Evolutionary conservation across 2,113 vertebrate genomes (phyloP).

Genomic region (Sander lucioperca): DNA sequence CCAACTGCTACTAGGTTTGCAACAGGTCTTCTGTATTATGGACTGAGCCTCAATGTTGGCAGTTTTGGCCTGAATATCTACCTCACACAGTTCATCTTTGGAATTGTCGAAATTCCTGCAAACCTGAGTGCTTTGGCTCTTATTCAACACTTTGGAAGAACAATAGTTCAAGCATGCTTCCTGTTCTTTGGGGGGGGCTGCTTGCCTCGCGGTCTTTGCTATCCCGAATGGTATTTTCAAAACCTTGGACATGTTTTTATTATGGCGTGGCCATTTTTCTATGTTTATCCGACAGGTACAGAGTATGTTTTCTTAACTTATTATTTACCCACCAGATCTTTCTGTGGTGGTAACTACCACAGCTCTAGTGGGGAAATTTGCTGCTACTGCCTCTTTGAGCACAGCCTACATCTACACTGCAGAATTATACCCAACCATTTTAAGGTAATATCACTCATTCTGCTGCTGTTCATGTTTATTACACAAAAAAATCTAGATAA

Average conservation of each 20-base stretch:
- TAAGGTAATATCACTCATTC: slow-evolving; percentile 81
- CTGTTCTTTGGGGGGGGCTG: slow-evolving; percentile 84
- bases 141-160: slow-evolving; percentile 86
- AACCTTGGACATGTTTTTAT: not conserved
- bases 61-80: slow-evolving; percentile 93
- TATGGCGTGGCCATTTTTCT: not conserved
- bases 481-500: not conserved
- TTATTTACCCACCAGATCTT: slow-evolving; percentile 47
- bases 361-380: slow-evolving; percentile 65
- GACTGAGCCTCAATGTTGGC: slow-evolving; percentile 89
- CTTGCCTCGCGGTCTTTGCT: slow-evolving; percentile 84
- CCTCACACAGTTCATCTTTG: slow-evolving; percentile 92
- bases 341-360: slow-evolving; percentile 53
- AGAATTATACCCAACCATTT: slow-evolving; percentile 89
- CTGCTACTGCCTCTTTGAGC: slow-evolving; percentile 53
- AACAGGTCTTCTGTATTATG: slow-evolving; percentile 89
- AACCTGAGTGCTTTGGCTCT: slow-evolving; percentile 76
- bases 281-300: not conserved
- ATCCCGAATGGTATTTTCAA: slow-evolving; percentile 87
- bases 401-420: slow-evolving; percentile 81
- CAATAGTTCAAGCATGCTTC: slow-evolving; percentile 73
- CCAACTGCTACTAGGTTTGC: slow-evolving; percentile 84
- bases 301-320: not conserved
- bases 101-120: slow-evolving; percentile 87
- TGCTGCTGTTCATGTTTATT: not conserved